A percentile compares a stretch with the other conserved stretches of the same genome.
Evolutionary conservation across 2,888 invertebrate species (phyloP).

Genomic region (Nycteola revayana): DNA sequence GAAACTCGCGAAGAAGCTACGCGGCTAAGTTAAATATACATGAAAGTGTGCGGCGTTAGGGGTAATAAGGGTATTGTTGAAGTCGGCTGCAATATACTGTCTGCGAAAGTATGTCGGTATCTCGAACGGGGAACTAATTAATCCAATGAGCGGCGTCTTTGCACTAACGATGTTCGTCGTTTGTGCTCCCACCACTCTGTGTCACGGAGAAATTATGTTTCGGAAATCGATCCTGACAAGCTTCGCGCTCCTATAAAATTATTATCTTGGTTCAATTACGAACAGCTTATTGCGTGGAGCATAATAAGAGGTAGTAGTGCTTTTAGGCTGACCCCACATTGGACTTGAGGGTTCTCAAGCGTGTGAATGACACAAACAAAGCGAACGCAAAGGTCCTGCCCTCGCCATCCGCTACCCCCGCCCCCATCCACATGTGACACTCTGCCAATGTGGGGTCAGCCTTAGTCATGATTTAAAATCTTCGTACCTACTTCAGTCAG

Average conservation of each 20-base stretch:
- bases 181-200: constrained; percentile 53
- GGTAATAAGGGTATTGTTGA: constrained; percentile 52
- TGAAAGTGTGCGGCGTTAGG: constrained; percentile 56
- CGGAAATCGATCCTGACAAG: constrained; percentile 50
- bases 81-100: constrained; percentile 39
- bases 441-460: no score
- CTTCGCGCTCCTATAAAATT: constrained; percentile 31
- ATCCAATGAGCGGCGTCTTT: constrained; percentile 74
- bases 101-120: constrained; percentile 59
- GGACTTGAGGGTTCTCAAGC: no score
- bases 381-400: no score
- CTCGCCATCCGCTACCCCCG: no score
- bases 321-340: no score
- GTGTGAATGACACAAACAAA: no score
- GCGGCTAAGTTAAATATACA: constrained; percentile 59
- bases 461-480: no score
- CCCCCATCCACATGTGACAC: no score
- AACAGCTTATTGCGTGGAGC: constrained; percentile 18
- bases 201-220: constrained; percentile 61
- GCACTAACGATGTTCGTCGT: constrained; percentile 73
- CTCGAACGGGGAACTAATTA: constrained; percentile 71
- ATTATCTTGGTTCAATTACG: constrained; percentile 20
- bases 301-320: no score
- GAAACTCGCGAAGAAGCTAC: constrained; percentile 46
- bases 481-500: no score